Percentiles rank a stretch among this genome's conserved stretches.
phyloP scores from a whole-genome alignment of 1,140 invertebrate species.

The Caenorhabditis tropicalis region DNA sequence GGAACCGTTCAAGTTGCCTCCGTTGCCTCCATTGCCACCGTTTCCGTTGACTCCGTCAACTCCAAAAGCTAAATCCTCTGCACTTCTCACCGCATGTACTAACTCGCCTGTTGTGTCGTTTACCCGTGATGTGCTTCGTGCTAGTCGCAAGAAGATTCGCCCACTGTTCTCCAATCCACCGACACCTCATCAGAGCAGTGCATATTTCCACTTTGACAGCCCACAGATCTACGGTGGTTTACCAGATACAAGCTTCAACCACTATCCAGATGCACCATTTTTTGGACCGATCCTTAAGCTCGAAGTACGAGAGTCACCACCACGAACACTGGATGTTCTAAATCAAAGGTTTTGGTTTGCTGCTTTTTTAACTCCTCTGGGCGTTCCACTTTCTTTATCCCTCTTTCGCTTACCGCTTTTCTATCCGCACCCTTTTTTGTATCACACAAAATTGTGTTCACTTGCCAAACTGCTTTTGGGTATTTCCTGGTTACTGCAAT shows the following conservation, averaged over 20 bases:
- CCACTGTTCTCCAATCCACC: neutral
- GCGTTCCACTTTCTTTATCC: neutral
- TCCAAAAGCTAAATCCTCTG: neutral
- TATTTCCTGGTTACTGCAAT: too few species aligned
- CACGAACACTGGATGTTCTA: neutral
- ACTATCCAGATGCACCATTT: neutral
- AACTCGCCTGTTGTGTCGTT: constrained; percentile 27
- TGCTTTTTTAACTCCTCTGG: neutral
- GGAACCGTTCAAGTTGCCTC: too few species aligned
- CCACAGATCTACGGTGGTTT: neutral
- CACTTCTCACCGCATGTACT: neutral
- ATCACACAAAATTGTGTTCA: neutral
- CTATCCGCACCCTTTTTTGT: neutral
- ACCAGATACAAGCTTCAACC: neutral
- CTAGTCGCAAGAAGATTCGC: constrained; percentile 13
- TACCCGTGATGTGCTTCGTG: constrained; percentile 17
- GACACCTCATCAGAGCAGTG: neutral
- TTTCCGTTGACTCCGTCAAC: too few species aligned
- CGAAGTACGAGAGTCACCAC: neutral
- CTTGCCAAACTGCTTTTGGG: too few species aligned
- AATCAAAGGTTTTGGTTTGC: neutral
- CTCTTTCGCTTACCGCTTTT: neutral
- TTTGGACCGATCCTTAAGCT: neutral
- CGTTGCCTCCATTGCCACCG: too few species aligned
- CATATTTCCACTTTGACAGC: neutral